Percentiles rank a stretch among this genome's conserved stretches.
Conservation (phyloP, 1,140 invertebrate species). For the Hylaeus anthracinus region DNA sequence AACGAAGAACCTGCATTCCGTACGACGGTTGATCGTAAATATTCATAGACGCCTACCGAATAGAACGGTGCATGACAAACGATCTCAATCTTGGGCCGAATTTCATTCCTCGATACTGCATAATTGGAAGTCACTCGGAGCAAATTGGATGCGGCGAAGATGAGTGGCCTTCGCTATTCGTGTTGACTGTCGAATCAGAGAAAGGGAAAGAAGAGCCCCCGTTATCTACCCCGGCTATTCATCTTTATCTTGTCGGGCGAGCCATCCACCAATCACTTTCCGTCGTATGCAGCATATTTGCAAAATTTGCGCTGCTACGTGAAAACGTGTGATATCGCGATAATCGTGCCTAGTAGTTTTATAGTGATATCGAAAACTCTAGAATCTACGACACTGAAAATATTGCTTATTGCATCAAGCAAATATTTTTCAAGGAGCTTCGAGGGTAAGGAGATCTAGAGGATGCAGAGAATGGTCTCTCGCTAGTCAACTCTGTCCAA, state of each 20-base stretch:
- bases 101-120: slow-evolving; percentile 44
- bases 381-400: too few relatives aligned
- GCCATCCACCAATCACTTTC: neutral
- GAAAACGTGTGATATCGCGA: neutral
- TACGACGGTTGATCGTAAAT: slow-evolving; percentile 16
- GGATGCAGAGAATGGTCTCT: too few relatives aligned
- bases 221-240: neutral
- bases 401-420: too few relatives aligned
- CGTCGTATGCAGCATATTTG: neutral
- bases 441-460: too few relatives aligned
- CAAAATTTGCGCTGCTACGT: neutral
- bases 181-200: slow-evolving; percentile 6
- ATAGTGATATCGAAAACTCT: too few relatives aligned
- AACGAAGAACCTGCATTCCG: slow-evolving; percentile 8
- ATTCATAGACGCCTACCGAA: slow-evolving; percentile 14
- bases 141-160: slow-evolving; percentile 53
- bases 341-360: neutral
- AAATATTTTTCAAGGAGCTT: too few relatives aligned
- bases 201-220: neutral
- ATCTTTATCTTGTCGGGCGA: slow-evolving; percentile 10
- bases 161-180: slow-evolving; percentile 35
- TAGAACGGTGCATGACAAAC: slow-evolving; percentile 29
- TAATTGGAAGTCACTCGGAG: slow-evolving; percentile 55
- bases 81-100: slow-evolving; percentile 38
- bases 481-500: neutral